Percentiles rank a stretch among this genome's conserved stretches.
These are phyloP conservation scores for Chanos chanos DNA, from an alignment of 2,797 vertebrate genomes.

Conservation along the genomic window DNA sequence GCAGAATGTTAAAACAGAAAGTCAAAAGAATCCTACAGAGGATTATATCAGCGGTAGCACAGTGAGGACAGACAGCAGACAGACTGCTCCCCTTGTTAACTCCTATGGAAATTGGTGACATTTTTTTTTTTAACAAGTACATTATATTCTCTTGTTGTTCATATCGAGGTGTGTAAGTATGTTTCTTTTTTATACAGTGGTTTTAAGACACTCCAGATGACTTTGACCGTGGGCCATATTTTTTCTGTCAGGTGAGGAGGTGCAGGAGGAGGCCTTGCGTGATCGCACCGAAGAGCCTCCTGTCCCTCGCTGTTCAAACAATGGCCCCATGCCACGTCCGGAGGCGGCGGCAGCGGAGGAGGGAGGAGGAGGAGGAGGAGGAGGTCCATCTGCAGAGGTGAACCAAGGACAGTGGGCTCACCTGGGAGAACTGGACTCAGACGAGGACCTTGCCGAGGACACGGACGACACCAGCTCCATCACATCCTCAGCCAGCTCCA, in stretches of 20 bases:
- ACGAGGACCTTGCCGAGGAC: constrained; percentile 89
- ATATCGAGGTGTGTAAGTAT: too few relatives aligned
- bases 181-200: too few relatives aligned
- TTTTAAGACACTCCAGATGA: too few relatives aligned
- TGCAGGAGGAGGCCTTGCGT: constrained; percentile 44
- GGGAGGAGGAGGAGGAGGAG: constrained; percentile 58
- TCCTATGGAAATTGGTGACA: too few relatives aligned
- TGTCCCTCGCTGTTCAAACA: constrained; percentile 58
- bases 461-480: constrained; percentile 94
- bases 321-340: constrained; percentile 60
- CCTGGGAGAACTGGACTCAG: constrained; percentile 84
- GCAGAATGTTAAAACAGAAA: background rate
- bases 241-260: constrained; percentile 62
- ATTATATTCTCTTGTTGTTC: too few relatives aligned
- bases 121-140: too few relatives aligned
- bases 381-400: constrained; percentile 55
- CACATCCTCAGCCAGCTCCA: constrained; percentile 95
- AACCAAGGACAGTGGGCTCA: constrained; percentile 63
- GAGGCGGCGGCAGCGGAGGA: constrained; percentile 46
- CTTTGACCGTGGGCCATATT: background rate
- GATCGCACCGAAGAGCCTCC: constrained; percentile 50
- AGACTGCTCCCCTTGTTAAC: too few relatives aligned
- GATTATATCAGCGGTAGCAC: background rate
- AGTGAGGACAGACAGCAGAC: too few relatives aligned
- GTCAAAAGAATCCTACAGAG: background rate